Base-by-base conservation (phyloP, 1,140 invertebrate genomes). In the Agrypnia vestita region DNA sequence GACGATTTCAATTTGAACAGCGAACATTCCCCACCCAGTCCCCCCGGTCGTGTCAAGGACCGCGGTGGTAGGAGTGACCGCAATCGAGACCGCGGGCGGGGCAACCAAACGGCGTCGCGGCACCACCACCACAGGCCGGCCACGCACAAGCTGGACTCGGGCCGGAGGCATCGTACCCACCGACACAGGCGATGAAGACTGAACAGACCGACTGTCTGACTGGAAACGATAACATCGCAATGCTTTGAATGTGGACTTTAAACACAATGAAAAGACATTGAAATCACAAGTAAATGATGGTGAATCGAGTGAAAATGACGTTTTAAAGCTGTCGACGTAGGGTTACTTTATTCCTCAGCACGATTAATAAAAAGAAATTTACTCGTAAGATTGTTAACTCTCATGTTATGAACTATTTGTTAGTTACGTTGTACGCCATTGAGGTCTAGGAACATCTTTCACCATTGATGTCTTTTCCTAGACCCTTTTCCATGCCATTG, bases 1-100 rank as follows among this genome's bases (percentile, higher is more conserved):
- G 89, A 90, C 82, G 89, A 90, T 79, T 90, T 90, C 84, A 88
- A 89, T 77, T 80, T 90, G 84, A 90, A 90, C 82, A 89, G 88
- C 76, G 89, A 90, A 82, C 78, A 83, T 72, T 86, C 88, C 13
- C 88, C 88, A 80, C 84, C 84, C 62, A 86, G 87, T 56, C 86
- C 86, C n/a, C 85, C 85, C 72, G 81, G 13, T 84, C 84, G 67
- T 17, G 13, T n/a, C 64, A 49, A 69, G 35, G 35, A 46, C 19
- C 49, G 49, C 15, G 12, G 49, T 3, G 79, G 10, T 13, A 21
- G 61, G 13, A 47, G 49, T 15, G 49, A 51, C 49, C 49, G 49
- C 49, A 15, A 51, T 12, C 15, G 43, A 17, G 15, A 43, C 49
- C 11, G 21, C 13, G n/a, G 47, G 10, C 3, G 62, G 13, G 53